Evolutionary conservation across 2,888 invertebrate genomes (phyloP).

Genomic region (Cylindroiulus punctatus): DNA sequence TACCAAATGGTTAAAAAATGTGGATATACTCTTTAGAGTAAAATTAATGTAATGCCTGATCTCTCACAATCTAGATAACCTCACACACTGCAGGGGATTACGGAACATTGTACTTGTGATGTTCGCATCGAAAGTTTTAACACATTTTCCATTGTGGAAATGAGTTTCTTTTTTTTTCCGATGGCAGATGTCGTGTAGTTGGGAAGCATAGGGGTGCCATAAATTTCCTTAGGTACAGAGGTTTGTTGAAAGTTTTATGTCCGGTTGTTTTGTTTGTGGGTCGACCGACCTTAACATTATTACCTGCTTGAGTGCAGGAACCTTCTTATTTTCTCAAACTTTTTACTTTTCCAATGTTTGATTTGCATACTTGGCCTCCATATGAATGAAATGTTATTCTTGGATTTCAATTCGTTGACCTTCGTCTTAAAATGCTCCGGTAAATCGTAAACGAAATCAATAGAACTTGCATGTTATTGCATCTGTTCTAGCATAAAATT

Average conservation of each 20-base stretch:
- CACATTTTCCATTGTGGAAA: neutral
- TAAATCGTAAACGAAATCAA: neutral
- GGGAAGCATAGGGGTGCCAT: neutral
- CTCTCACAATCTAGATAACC: neutral
- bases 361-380: neutral
- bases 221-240: neutral
- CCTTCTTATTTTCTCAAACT: slow-evolving; percentile 25
- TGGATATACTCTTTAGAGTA: neutral
- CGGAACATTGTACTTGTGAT: too few species aligned
- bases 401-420: neutral
- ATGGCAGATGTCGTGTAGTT: slow-evolving; percentile 1
- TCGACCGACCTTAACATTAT: slow-evolving; percentile 47
- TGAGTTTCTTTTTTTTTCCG: neutral
- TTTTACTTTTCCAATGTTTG: neutral
- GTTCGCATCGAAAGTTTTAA: neutral
- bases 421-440: neutral
- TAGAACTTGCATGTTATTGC: neutral
- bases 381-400: neutral
- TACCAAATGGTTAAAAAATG: neutral
- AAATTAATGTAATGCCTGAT: neutral
- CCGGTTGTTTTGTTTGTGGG: neutral
- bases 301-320: slow-evolving; percentile 35
- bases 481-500: neutral
- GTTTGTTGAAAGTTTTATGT: slow-evolving; percentile 26
- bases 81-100: too few species aligned